Conservation (phyloP, 2,113 vertebrate genomes). For the Pimephales promelas region DNA sequence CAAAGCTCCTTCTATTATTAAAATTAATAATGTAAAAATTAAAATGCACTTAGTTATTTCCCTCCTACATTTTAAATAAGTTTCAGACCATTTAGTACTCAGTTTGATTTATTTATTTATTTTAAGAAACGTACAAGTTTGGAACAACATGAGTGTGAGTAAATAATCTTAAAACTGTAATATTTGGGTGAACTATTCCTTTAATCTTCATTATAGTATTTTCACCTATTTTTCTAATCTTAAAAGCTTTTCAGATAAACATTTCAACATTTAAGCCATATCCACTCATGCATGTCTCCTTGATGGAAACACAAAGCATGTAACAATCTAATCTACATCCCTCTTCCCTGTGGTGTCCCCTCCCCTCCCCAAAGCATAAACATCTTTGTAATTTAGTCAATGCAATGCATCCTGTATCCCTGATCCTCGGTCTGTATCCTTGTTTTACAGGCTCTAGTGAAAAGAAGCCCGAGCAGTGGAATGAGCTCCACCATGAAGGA, state of each 20-base stretch:
- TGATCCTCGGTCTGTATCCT: neutral
- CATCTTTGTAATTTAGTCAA: conserved; percentile 20
- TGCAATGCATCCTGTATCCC: conserved; percentile 14
- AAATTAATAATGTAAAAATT: too few species aligned
- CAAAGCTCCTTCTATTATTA: neutral
- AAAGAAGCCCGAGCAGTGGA: conserved; percentile 95
- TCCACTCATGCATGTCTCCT: conserved; percentile 51
- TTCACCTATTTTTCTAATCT: neutral
- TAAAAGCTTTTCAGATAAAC: conserved; percentile 16
- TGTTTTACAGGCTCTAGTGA: conserved; percentile 86
- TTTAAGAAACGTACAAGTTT: neutral
- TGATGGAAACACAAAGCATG: conserved; percentile 45
- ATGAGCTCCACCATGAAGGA: conserved; percentile 97
- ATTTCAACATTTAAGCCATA: conserved; percentile 49
- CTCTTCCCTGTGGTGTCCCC: conserved; percentile 15
- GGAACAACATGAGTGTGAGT: neutral
- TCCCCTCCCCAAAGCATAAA: conserved; percentile 15
- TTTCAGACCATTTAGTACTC: neutral
- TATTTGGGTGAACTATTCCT: neutral
- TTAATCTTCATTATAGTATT: neutral
- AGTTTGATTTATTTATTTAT: too few species aligned
- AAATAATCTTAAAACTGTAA: neutral
- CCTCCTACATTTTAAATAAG: too few species aligned
- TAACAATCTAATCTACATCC: conserved; percentile 13
- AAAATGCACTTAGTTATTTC: neutral